Percentiles rank a stretch among this genome's conserved stretches.
Conservation (phyloP, 1,140 invertebrate species). For the Lepidurus couesii region DNA sequence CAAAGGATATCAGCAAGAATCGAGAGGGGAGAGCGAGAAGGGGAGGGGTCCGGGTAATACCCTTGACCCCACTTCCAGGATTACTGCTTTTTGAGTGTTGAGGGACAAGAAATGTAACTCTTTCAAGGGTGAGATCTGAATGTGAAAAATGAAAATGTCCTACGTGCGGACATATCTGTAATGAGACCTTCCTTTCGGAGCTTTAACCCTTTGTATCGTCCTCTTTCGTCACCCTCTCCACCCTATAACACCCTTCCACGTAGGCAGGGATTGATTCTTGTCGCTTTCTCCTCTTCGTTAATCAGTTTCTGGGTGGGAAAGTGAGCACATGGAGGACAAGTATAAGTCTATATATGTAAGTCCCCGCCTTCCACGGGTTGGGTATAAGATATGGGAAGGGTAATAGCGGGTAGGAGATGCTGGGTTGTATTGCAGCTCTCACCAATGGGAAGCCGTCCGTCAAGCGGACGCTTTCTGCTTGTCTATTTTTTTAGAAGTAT, state of each 20-base stretch:
- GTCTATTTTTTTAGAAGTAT: not conserved
- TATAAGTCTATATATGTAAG: not conserved
- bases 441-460: not conserved
- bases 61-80: not conserved
- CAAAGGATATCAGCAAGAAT: not conserved
- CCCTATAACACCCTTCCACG: not conserved
- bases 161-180: not conserved
- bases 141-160: not conserved
- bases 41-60: not conserved
- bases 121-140: not conserved
- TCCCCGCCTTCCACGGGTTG: not conserved
- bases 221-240: not conserved
- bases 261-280: not conserved
- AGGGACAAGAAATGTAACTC: not conserved
- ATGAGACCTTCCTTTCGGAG: not conserved
- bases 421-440: not conserved
- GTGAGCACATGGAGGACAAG: not conserved
- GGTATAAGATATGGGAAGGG: not conserved
- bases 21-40: not conserved
- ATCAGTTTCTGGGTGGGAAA: constrained; percentile 9
- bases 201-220: not conserved
- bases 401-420: not conserved
- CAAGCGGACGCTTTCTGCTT: not conserved
- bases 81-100: not conserved
- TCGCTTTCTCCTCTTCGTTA: not conserved